Conservation (phyloP, 2,888 invertebrate genomes). For the Lymantria monacha region DNA sequence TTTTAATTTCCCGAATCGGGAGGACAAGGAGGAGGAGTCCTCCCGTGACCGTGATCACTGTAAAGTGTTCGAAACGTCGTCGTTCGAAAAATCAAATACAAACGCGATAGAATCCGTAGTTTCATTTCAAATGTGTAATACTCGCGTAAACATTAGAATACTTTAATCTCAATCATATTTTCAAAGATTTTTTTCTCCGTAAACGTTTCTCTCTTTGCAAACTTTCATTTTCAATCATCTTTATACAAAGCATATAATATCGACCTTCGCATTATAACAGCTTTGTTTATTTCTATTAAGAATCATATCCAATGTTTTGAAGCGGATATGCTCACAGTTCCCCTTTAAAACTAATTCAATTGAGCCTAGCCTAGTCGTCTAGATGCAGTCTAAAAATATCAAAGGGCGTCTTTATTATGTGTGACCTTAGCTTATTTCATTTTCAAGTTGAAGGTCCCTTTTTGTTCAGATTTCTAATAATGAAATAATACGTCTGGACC, state of each 20-base stretch:
- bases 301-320: conserved; percentile 26
- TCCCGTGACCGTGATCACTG: no score
- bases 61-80: no score
- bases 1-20: no score
- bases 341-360: conserved; percentile 42
- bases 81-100: no score
- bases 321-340: conserved; percentile 41
- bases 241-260: conserved; percentile 1
- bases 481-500: conserved; percentile 46
- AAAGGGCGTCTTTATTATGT: conserved; percentile 46
- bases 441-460: conserved; percentile 77
- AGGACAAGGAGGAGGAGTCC: no score
- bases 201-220: background rate
- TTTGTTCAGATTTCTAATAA: conserved; percentile 32
- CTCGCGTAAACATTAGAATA: no score
- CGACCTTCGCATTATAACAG: conserved; percentile 19
- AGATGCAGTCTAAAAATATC: conserved; percentile 61
- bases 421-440: conserved; percentile 71
- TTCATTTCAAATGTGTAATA: no score
- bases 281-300: conserved; percentile 25
- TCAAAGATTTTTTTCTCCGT: background rate
- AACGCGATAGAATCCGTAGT: no score
- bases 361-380: conserved; percentile 65
- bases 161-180: no score
- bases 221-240: conserved; percentile 19